phyloP scores from a whole-genome alignment of 2,113 vertebrate species.

The Arenaria interpres region DNA sequence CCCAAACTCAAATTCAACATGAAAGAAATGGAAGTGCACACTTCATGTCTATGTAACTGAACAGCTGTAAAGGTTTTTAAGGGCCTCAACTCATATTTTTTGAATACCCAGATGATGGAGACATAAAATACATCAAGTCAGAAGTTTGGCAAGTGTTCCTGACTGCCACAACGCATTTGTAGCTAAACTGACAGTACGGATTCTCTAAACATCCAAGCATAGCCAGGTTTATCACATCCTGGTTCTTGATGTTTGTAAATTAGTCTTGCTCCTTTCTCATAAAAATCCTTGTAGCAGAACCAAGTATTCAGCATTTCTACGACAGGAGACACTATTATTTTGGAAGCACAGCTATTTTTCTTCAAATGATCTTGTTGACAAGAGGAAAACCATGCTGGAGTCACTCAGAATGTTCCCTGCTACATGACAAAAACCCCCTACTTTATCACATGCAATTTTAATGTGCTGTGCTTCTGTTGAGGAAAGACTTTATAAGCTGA shows the following conservation, averaged over 20 bases:
- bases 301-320: slow-evolving; percentile 23
- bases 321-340: slow-evolving; percentile 29
- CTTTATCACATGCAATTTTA: slow-evolving; percentile 9
- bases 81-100: neutral
- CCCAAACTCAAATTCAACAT: neutral
- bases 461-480: neutral
- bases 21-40: neutral
- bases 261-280: slow-evolving; percentile 41
- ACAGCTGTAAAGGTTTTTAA: neutral
- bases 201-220: neutral
- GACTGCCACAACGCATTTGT: slow-evolving; percentile 8
- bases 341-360: slow-evolving; percentile 25
- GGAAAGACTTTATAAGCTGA: neutral
- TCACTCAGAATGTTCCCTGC: neutral
- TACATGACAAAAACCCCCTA: neutral
- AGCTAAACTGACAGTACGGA: neutral
- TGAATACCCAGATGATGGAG: neutral
- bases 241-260: slow-evolving; percentile 36
- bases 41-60: neutral
- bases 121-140: neutral
- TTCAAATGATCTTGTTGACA: slow-evolving; percentile 48
- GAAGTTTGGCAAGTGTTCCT: neutral
- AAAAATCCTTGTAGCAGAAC: slow-evolving; percentile 52
- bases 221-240: slow-evolving; percentile 3
- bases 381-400: slow-evolving; percentile 23